phyloP scores from a whole-genome alignment of 2,113 vertebrate genomes.

The Myocastor coypus region DNA sequence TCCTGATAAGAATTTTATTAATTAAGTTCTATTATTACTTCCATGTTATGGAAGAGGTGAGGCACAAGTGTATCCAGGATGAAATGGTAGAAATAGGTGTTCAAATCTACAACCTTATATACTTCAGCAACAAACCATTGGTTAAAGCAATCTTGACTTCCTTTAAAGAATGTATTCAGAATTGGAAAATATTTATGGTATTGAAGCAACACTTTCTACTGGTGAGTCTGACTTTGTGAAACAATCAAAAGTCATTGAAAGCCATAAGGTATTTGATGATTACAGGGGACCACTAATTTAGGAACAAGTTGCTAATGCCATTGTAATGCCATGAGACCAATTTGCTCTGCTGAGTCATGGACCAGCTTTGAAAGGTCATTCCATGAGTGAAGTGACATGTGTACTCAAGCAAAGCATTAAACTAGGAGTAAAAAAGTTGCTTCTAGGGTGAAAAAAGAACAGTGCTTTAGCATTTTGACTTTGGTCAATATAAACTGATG shows the following conservation, averaged over 20 bases:
- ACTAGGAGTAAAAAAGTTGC: neutral
- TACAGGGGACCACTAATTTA: neutral
- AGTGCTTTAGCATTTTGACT: neutral
- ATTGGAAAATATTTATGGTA: slow-evolving; percentile 60
- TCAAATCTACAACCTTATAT: neutral
- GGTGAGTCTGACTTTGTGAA: slow-evolving; percentile 8
- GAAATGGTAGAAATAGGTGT: neutral
- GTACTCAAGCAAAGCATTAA: neutral
- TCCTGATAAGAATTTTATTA: neutral
- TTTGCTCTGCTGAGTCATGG: neutral
- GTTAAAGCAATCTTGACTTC: neutral
- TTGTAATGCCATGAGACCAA: neutral
- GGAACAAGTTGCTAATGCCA: slow-evolving; percentile 42
- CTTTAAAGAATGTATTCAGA: slow-evolving; percentile 48
- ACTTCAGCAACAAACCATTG: neutral
- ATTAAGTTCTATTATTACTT: neutral
- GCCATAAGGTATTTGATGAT: neutral
- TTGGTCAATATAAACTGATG: slow-evolving; percentile 11
- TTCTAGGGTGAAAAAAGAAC: neutral
- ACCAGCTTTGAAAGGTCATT: slow-evolving; percentile 37
- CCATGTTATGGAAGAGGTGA: neutral
- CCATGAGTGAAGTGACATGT: neutral
- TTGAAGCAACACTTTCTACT: slow-evolving; percentile 14
- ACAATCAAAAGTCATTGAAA: slow-evolving; percentile 70
- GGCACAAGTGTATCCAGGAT: neutral